A percentile compares a stretch with the other conserved stretches of the same genome.
phyloP scores from a whole-genome alignment of 2,113 vertebrate genomes.

The Tympanuchus pallidicinctus region DNA sequence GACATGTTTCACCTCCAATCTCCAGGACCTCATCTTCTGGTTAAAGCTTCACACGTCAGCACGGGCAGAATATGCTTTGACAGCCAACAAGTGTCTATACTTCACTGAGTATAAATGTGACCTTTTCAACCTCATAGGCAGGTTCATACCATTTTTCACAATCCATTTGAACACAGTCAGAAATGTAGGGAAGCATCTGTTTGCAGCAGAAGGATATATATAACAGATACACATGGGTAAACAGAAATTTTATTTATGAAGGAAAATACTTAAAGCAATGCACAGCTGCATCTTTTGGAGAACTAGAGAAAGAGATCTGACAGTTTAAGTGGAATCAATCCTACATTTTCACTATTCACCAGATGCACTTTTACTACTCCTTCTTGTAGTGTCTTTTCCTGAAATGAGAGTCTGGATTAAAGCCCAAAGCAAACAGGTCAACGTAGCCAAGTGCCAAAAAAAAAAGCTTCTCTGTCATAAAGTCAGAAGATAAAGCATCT shows the following conservation, averaged over 20 bases:
- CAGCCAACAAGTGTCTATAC: background rate
- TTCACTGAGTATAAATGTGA: background rate
- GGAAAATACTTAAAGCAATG: background rate
- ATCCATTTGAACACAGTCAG: background rate
- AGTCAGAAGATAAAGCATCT: accelerated
- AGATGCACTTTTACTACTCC: background rate
- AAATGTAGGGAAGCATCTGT: background rate
- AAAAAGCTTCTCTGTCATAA: background rate
- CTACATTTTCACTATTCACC: background rate
- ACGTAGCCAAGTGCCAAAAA: background rate
- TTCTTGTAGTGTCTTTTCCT: background rate
- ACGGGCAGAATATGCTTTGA: background rate
- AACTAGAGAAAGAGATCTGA: conserved; percentile 10
- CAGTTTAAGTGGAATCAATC: background rate
- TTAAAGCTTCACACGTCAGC: background rate
- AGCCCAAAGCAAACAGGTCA: background rate
- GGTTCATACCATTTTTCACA: background rate
- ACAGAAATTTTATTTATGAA: background rate
- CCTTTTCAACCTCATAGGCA: background rate
- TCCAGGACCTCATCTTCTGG: background rate
- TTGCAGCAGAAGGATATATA: background rate
- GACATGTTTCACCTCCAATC: background rate
- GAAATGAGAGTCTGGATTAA: background rate
- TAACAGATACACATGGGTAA: background rate
- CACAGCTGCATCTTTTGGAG: background rate